Percentiles rank a stretch among this genome's conserved stretches.
phyloP scores from a whole-genome alignment of 1,140 invertebrate species.

The Lordiphosa stackelbergi region DNA sequence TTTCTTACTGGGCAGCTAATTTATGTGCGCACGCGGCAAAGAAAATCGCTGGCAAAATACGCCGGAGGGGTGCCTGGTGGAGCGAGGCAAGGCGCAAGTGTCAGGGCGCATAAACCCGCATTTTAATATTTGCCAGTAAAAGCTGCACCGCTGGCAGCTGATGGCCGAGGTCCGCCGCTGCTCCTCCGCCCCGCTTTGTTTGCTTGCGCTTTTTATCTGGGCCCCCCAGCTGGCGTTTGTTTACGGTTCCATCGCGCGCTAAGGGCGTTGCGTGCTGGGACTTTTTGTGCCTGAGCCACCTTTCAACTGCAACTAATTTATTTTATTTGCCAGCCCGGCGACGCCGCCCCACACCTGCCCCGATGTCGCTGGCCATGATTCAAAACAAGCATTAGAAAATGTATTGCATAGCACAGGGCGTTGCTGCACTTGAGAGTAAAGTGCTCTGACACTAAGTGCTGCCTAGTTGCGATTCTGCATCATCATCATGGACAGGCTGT shows the following conservation, averaged over 20 bases:
- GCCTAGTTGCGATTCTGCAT: slow-evolving; percentile 32
- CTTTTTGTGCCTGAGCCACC: slow-evolving; percentile 72
- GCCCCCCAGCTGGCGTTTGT: slow-evolving; percentile 71
- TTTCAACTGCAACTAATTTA: slow-evolving; percentile 74
- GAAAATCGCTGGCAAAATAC: slow-evolving; percentile 67
- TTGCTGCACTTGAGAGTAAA: slow-evolving; percentile 52
- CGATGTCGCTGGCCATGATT: slow-evolving; percentile 54
- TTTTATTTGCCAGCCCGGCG: slow-evolving; percentile 61
- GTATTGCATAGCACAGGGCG: slow-evolving; percentile 39
- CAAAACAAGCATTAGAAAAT: slow-evolving; percentile 74
- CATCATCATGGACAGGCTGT: slow-evolving; percentile 55
- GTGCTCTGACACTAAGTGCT: slow-evolving; percentile 46
- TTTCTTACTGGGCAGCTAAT: slow-evolving; percentile 74
- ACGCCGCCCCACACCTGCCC: slow-evolving; percentile 7
- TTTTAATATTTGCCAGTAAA: slow-evolving; percentile 75
- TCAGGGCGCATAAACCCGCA: slow-evolving; percentile 72
- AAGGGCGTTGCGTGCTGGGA: slow-evolving; percentile 74
- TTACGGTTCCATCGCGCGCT: slow-evolving; percentile 68
- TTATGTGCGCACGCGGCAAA: slow-evolving; percentile 70
- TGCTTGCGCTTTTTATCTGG: slow-evolving; percentile 68
- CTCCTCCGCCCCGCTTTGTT: slow-evolving; percentile 31
- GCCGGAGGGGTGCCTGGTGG: slow-evolving; percentile 13
- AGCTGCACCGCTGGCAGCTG: slow-evolving; percentile 65
- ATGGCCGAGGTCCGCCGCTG: slow-evolving; percentile 36
- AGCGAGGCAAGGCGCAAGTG: slow-evolving; percentile 43